These are phyloP conservation scores for Schizothorax lantsangensis DNA, from an alignment of 2,797 vertebrate genomes.

Conservation along the genomic window DNA sequence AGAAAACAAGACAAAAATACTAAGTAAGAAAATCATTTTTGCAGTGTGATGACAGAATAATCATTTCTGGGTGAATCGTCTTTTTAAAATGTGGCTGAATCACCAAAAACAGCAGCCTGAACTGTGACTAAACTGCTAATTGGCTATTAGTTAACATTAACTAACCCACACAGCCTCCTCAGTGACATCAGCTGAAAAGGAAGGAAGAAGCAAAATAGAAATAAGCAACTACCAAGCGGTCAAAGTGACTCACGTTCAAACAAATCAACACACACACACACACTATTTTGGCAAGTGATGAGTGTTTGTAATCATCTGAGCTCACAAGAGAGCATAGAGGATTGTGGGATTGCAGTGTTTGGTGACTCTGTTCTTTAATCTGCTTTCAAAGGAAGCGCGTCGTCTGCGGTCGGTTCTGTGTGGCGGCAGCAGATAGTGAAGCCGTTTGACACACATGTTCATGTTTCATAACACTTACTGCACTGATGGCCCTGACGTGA, in stretches of 20 bases:
- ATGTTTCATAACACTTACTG: constrained; percentile 79
- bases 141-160: background rate
- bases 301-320: background rate
- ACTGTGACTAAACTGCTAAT: background rate
- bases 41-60: background rate
- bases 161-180: background rate
- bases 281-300: background rate
- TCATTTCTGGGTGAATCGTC: background rate
- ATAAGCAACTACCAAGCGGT: background rate
- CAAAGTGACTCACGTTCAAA: background rate
- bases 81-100: background rate
- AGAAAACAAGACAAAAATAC: too few species aligned
- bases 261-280: background rate
- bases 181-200: background rate
- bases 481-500: constrained; percentile 93
- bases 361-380: constrained; percentile 17
- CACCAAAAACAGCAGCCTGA: background rate
- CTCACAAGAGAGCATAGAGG: background rate
- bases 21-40: too few species aligned
- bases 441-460: background rate
- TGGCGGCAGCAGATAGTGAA: background rate
- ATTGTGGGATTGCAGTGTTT: constrained; percentile 7
- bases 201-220: background rate
- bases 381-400: constrained; percentile 21
- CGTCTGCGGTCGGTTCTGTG: background rate